These are phyloP conservation scores for Hecatera dysodea DNA, from an alignment of 2,888 invertebrate genomes.

Conservation along the genomic window DNA sequence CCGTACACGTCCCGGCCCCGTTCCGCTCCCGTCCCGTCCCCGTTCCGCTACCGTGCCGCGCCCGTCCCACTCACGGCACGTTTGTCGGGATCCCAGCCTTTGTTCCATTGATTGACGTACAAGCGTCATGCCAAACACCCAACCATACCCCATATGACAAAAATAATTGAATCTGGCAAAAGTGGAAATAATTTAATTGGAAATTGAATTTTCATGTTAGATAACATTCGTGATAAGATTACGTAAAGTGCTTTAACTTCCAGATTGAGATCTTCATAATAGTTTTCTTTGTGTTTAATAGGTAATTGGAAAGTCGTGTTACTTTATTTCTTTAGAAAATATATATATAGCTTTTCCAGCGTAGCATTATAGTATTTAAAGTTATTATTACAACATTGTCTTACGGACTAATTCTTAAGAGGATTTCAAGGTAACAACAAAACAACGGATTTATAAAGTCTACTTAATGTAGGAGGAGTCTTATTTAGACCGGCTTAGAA, in stretches of 20 bases:
- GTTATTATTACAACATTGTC: conserved; percentile 16
- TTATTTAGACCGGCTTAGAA: conserved; percentile 23
- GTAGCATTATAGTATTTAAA: conserved; percentile 39
- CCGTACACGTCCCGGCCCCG: too few relatives aligned
- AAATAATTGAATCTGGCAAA: conserved; percentile 53
- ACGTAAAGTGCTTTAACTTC: conserved; percentile 21
- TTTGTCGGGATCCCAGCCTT: conserved; percentile 4
- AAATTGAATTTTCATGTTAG: conserved; percentile 45
- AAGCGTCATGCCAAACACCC: conserved; percentile 35
- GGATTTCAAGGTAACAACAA: neutral
- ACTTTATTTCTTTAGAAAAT: conserved; percentile 18
- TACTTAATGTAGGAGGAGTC: conserved; percentile 18
- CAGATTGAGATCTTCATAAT: conserved; percentile 28
- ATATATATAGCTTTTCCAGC: neutral
- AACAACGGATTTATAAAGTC: conserved; percentile 11
- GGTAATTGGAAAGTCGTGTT: conserved; percentile 21
- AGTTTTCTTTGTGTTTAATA: conserved; percentile 35
- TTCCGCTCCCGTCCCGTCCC: neutral
- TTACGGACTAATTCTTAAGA: conserved; percentile 34
- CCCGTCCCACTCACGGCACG: neutral
- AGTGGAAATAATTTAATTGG: conserved; percentile 52
- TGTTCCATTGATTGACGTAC: conserved; percentile 45
- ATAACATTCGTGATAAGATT: conserved; percentile 34
- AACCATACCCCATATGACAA: conserved; percentile 34
- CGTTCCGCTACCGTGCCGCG: neutral